These are phyloP conservation scores for Sturmia bella DNA, from an alignment of 2,888 invertebrate species.

Conservation along the genomic window DNA sequence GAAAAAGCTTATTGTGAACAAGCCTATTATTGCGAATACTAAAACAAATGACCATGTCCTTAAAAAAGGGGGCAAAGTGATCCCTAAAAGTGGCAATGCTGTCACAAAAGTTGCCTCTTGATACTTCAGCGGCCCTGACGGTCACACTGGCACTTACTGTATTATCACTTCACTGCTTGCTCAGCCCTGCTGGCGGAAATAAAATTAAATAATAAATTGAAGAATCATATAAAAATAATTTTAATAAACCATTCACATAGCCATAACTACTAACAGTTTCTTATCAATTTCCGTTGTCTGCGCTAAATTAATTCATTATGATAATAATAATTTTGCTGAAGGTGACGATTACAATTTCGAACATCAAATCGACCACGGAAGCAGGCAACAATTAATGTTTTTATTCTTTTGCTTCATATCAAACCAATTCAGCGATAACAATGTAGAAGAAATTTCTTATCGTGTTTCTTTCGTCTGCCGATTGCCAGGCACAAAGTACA, in stretches of 20 bases:
- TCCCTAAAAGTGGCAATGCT: too few species aligned
- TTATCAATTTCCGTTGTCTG: slow-evolving; percentile 3
- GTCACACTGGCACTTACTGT: too few species aligned
- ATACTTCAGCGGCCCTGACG: too few species aligned
- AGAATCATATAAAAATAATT: slow-evolving; percentile 5
- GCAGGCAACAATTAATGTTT: not conserved
- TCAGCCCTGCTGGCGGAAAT: slow-evolving; percentile 37
- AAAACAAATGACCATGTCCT: too few species aligned
- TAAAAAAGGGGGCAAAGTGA: too few species aligned
- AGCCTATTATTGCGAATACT: too few species aligned
- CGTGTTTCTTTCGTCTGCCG: slow-evolving; percentile 4
- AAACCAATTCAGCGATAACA: slow-evolving; percentile 24
- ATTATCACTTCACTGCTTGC: not conserved
- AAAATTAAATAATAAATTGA: slow-evolving; percentile 18
- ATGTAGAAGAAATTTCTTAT: slow-evolving; percentile 26
- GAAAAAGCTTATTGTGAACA: too few species aligned
- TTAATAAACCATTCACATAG: not conserved
- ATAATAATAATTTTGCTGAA: slow-evolving; percentile 17
- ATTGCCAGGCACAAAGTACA: slow-evolving; percentile 31
- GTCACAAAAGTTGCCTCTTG: too few species aligned
- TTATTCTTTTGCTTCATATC: not conserved
- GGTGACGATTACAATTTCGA: slow-evolving; percentile 26
- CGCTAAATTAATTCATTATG: slow-evolving; percentile 20
- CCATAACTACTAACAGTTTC: too few species aligned
- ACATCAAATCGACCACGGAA: not conserved